These are phyloP conservation scores for Ammospiza maritima DNA, from an alignment of 2,797 vertebrate species.

Conservation along the genomic window DNA sequence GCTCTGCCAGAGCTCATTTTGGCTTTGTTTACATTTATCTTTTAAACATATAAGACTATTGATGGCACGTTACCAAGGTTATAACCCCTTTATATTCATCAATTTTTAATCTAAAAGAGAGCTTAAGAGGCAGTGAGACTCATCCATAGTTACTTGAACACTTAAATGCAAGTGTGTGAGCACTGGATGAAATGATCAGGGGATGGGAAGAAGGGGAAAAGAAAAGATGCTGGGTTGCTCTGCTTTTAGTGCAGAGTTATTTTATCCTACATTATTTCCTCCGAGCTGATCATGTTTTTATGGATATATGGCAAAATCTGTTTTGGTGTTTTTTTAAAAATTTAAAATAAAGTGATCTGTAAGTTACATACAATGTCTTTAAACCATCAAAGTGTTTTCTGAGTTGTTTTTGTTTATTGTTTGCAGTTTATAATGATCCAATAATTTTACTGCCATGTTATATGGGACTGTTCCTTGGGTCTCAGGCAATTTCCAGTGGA, in stretches of 20 bases:
- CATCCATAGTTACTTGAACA: slow-evolving; percentile 70
- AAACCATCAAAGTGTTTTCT: neutral
- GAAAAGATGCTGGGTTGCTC: slow-evolving; percentile 4
- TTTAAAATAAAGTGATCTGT: neutral
- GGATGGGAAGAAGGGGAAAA: slow-evolving; percentile 8
- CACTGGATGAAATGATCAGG: slow-evolving; percentile 49
- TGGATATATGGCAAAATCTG: neutral
- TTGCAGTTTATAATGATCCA: neutral
- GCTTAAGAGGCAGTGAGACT: slow-evolving; percentile 67
- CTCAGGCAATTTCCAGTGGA: neutral
- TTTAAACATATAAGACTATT: slow-evolving; percentile 78
- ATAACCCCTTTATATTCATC: slow-evolving; percentile 79
- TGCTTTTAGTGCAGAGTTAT: slow-evolving; percentile 25
- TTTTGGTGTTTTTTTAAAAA: neutral
- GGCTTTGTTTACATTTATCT: slow-evolving; percentile 82
- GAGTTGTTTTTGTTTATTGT: neutral
- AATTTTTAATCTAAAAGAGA: slow-evolving; percentile 82
- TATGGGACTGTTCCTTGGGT: neutral
- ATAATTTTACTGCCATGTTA: neutral
- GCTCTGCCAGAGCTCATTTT: slow-evolving; percentile 79
- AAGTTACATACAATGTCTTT: neutral
- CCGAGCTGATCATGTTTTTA: slow-evolving; percentile 28
- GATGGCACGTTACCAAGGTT: slow-evolving; percentile 81
- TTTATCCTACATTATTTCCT: slow-evolving; percentile 31
- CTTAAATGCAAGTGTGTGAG: slow-evolving; percentile 53